A percentile compares a stretch with the other conserved stretches of the same genome.
Conservation (phyloP, 1,140 invertebrate genomes). For the Apis florea region DNA sequence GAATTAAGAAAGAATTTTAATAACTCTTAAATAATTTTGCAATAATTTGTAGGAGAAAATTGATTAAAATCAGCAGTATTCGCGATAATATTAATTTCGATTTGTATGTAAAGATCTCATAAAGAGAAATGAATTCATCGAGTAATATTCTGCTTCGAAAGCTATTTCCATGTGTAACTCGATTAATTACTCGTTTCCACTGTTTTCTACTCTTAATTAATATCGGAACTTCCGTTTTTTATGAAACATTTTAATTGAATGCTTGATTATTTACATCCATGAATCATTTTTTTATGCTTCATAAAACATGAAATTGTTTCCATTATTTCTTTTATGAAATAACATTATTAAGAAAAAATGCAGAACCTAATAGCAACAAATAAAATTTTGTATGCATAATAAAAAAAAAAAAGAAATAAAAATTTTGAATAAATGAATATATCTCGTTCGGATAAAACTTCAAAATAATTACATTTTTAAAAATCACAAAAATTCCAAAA, state of each 20-base stretch:
- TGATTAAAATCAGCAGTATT: not conserved
- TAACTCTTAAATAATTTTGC: not conserved
- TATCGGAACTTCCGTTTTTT: not conserved
- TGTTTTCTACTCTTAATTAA: not conserved
- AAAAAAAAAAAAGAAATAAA: not conserved
- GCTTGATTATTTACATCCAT: not conserved
- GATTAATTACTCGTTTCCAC: not conserved
- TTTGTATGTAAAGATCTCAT: not conserved
- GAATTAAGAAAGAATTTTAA: not conserved
- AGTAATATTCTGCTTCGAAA: not conserved
- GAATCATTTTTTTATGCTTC: not conserved
- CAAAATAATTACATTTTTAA: too few species aligned
- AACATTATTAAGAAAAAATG: not conserved
- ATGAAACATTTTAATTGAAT: constrained; percentile 2
- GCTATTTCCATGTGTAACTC: not conserved
- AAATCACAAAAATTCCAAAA: too few species aligned
- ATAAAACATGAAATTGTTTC: not conserved
- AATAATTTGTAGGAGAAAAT: not conserved
- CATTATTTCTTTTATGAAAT: not conserved
- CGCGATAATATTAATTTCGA: not conserved
- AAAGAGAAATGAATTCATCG: not conserved
- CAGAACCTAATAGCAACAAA: not conserved
- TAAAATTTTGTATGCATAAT: not conserved
- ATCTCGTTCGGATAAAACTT: too few species aligned
- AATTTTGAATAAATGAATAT: not conserved